Evolutionary conservation across 2,888 invertebrate species (phyloP).

Genomic region (Eumacrocentrus americanus): DNA sequence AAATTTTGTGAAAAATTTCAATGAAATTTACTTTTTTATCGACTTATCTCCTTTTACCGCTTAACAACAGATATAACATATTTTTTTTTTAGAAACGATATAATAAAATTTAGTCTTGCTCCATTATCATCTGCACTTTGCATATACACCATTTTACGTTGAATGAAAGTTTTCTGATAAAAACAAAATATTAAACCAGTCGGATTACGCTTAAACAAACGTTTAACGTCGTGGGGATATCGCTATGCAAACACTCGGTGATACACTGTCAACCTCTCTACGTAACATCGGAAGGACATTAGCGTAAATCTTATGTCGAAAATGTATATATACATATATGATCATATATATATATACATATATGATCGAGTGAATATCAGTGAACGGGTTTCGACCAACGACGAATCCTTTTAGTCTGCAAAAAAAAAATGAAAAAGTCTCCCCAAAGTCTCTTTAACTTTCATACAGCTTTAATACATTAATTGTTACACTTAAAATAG

Average conservation of each 20-base stretch:
- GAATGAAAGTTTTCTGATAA: background rate
- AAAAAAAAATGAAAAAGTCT: too few relatives aligned
- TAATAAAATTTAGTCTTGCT: background rate
- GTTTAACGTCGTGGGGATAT: background rate
- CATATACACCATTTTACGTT: background rate
- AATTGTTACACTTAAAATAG: too few relatives aligned
- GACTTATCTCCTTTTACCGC: too few relatives aligned
- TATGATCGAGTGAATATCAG: too few relatives aligned
- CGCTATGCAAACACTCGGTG: background rate
- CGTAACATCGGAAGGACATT: background rate
- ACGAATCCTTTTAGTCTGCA: too few relatives aligned
- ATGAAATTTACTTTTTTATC: too few relatives aligned
- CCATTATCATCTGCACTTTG: background rate
- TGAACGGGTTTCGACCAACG: too few relatives aligned
- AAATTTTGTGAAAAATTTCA: too few relatives aligned
- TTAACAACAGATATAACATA: too few relatives aligned
- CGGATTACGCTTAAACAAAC: background rate
- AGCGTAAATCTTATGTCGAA: background rate
- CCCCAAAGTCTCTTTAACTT: too few relatives aligned
- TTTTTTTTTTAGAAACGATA: background rate
- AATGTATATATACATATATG: background rate
- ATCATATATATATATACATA: too few relatives aligned
- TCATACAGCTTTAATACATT: too few relatives aligned
- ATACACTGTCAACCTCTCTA: background rate
- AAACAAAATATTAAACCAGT: background rate